Conservation (phyloP, 2,888 invertebrate genomes). For the Tinea pellionella region DNA sequence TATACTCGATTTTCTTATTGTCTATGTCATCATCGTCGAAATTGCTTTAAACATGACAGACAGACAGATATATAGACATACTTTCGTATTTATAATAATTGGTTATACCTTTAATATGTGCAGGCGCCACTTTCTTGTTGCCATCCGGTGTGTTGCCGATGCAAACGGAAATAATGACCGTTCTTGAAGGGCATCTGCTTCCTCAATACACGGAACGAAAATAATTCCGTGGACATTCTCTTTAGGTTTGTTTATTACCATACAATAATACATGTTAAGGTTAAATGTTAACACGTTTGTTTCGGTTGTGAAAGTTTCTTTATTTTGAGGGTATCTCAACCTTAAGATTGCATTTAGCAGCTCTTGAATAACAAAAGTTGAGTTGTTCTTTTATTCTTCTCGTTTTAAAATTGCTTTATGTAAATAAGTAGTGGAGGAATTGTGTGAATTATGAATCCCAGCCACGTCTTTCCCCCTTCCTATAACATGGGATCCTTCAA, state of each 20-base stretch:
- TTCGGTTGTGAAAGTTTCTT: background rate
- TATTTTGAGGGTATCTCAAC: background rate
- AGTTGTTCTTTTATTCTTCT: too few relatives aligned
- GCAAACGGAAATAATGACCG: background rate
- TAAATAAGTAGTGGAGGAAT: too few relatives aligned
- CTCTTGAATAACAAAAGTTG: background rate
- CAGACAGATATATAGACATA: too few relatives aligned
- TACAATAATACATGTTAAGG: background rate
- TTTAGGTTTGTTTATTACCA: background rate
- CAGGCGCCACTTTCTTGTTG: constrained; percentile 9
- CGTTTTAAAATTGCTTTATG: too few relatives aligned
- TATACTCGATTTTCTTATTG: too few relatives aligned
- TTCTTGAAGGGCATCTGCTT: constrained; percentile 12
- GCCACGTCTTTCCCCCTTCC: too few relatives aligned
- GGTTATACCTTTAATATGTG: too few relatives aligned
- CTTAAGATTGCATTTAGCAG: background rate
- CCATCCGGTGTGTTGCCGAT: constrained; percentile 2
- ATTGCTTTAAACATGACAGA: too few relatives aligned
- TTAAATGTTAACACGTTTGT: constrained; percentile 2
- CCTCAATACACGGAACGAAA: constrained; percentile 16
- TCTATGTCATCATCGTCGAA: too few relatives aligned
- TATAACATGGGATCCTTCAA: too few relatives aligned
- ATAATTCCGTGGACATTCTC: constrained; percentile 25
- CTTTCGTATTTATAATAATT: too few relatives aligned
- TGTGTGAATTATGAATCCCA: too few relatives aligned